Base-by-base conservation (phyloP, 2,113 vertebrate species). In the Ctenodactylus gundi region DNA sequence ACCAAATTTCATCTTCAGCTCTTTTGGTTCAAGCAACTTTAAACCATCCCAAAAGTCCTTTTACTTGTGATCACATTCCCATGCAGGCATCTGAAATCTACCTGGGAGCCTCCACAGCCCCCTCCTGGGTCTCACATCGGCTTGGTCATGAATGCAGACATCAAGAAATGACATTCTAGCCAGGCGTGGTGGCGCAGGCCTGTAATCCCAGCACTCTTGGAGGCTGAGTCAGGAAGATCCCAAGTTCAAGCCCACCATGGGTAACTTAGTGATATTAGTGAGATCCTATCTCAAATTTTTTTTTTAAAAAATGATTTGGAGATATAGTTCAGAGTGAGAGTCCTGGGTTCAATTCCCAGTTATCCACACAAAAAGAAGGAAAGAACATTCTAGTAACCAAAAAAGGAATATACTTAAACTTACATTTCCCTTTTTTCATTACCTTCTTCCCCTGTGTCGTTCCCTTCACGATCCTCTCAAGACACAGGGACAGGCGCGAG, bases 391-490 rank as follows among this genome's bases (percentile, higher is more conserved):
- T 65, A 90, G 73, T 0, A 12, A 87, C n/a, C n/a, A n/a, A n/a
- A n/a, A n/a, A n/a, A n/a, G 23, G 53, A 81, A 87, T 72, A 46
- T 29, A 34, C 11, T 17, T 68, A 31, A 53, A 51, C 84, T 36
- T 60, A 27, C 51, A 57, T 77, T 36, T 81, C 62, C 20, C 14
- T 31, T 91, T 76, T 87, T 51, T 68, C 36, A 36, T 34, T 34
- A 44, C 68, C 6, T 18, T 44, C 62, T 62, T 67, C 36, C 20
- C 20, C 67, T 51, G 46, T 36, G 46, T 49, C 62, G 67, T 90
- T 86, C 7, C 31, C 34, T 90, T 80, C 75, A 9, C 10, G 13
- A 67, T 94, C 94, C 90, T 93, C 23, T 86, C 49, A 67, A 75
- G 39, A 87, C 46, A 39, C n/a, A 14, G 49, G 21, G 46, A 67